A percentile compares a stretch with the other conserved stretches of the same genome.
Evolutionary conservation across 2,888 invertebrate species (phyloP).

Genomic region (Neelides folsomi): DNA sequence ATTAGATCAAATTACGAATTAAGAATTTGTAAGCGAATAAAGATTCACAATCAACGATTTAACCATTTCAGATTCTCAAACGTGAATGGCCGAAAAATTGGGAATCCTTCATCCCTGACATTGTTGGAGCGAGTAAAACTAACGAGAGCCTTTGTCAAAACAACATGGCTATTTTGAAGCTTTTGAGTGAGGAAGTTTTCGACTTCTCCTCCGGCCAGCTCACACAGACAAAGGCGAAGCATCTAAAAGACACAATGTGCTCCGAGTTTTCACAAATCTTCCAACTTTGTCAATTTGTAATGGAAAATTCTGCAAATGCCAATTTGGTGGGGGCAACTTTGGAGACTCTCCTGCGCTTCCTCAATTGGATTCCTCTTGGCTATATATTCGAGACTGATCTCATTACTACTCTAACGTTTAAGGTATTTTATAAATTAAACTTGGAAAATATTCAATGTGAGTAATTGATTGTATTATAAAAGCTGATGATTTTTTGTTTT

Average conservation of each 20-base stretch:
- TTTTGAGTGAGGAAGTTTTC: constrained; percentile 97
- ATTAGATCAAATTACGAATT: no score
- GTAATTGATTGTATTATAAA: no score
- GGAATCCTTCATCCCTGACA: constrained; percentile 97
- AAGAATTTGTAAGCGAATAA: no score
- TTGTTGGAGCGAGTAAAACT: constrained; percentile 96
- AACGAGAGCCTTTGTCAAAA: constrained; percentile 98
- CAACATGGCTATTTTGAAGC: constrained; percentile 95
- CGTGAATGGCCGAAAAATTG: constrained; percentile 99
- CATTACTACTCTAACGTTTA: constrained; percentile 82
- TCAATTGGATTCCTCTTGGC: constrained; percentile 99
- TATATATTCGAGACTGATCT: constrained; percentile 99
- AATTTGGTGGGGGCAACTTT: constrained; percentile 88
- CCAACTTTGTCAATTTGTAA: constrained; percentile 91
- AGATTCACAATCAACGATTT: no score
- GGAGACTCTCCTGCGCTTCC: constrained; percentile 86
- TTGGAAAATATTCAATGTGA: constrained; percentile 2
- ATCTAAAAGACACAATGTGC: constrained; percentile 99
- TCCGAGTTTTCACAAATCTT: constrained; percentile 97
- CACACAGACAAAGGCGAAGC: constrained; percentile 97
- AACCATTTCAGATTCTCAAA: constrained; percentile 80
- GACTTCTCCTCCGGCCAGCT: constrained; percentile 96
- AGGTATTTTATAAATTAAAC: constrained; percentile 39
- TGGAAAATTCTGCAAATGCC: constrained; percentile 96
- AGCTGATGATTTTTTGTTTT: no score